phyloP scores from a whole-genome alignment of 2,888 invertebrate species.

The Ernsta delagoae region DNA sequence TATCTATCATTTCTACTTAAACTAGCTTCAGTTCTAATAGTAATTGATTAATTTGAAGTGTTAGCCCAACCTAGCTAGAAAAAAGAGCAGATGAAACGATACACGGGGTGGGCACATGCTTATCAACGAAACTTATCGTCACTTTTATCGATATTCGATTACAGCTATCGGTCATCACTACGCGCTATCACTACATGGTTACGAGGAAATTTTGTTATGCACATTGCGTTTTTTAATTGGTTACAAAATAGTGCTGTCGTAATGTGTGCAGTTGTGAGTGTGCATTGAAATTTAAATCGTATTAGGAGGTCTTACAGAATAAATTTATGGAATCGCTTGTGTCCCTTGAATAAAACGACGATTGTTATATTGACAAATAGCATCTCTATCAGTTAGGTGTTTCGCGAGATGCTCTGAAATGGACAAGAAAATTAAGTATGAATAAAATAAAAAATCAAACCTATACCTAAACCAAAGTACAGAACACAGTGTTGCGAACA shows the following conservation, averaged over 20 bases:
- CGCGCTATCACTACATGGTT: slow-evolving; percentile 3
- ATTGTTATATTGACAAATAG: too few relatives aligned
- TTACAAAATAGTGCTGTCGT: slow-evolving; percentile 22
- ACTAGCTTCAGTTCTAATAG: not conserved
- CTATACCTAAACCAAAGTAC: too few relatives aligned
- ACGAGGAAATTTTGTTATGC: slow-evolving; percentile 26
- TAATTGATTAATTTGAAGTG: not conserved
- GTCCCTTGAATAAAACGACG: too few relatives aligned
- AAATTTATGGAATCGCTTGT: not conserved
- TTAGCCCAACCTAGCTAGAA: too few relatives aligned
- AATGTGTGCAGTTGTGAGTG: slow-evolving; percentile 5
- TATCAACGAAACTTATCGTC: not conserved
- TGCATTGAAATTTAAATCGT: slow-evolving; percentile 24
- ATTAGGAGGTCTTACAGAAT: slow-evolving; percentile 9
- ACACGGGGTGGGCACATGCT: not conserved
- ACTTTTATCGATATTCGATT: slow-evolving; percentile 16
- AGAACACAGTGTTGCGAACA: too few relatives aligned
- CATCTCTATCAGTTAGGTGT: too few relatives aligned
- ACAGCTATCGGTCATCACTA: slow-evolving; percentile 13
- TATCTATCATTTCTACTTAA: not conserved
- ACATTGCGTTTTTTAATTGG: slow-evolving; percentile 18
- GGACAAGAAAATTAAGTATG: too few relatives aligned
- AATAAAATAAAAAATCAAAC: too few relatives aligned
- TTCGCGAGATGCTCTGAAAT: too few relatives aligned
- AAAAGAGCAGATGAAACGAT: too few relatives aligned